A percentile compares a stretch with the other conserved stretches of the same genome.
Evolutionary conservation across 64 coral and sea anemone genomes (phyloP).

Genomic region (Anthopleura sola): DNA sequence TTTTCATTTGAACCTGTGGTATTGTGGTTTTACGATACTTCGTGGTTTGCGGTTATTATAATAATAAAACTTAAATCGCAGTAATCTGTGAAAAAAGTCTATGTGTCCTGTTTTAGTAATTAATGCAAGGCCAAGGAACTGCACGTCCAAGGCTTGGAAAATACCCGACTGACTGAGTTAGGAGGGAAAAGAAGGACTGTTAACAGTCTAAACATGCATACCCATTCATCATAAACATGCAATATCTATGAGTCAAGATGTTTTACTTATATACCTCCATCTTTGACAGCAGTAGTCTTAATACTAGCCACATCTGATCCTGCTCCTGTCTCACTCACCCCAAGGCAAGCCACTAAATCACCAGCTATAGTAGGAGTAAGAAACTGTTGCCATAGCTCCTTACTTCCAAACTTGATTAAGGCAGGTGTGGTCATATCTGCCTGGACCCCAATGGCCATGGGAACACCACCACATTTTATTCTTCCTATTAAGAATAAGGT

Average conservation of each 20-base stretch:
- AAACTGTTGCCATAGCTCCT: conserved; percentile 73
- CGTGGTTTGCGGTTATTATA: no score
- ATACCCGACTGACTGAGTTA: no score
- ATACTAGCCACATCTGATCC: conserved; percentile 93
- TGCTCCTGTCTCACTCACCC: conserved; percentile 87
- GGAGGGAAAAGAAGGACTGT: no score
- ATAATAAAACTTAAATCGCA: no score
- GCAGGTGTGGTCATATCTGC: conserved; percentile 90
- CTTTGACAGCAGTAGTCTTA: conserved; percentile 89
- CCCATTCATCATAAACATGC: neutral
- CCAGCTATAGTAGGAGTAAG: conserved; percentile 79
- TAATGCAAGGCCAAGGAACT: no score
- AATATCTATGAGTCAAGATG: neutral
- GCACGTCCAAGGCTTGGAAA: no score
- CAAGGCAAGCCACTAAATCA: conserved; percentile 91
- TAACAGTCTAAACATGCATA: no score
- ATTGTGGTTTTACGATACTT: no score
- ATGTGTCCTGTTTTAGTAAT: no score
- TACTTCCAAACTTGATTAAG: conserved; percentile 79
- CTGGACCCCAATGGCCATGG: conserved; percentile 98
- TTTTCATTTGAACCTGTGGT: no score
- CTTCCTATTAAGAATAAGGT: conserved; percentile 39
- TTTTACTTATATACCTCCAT: conserved; percentile 79
- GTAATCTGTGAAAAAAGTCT: no score
- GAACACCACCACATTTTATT: conserved; percentile 84